Evolutionary conservation across 2,797 vertebrate species (phyloP).

Genomic region (Huso huso): DNA sequence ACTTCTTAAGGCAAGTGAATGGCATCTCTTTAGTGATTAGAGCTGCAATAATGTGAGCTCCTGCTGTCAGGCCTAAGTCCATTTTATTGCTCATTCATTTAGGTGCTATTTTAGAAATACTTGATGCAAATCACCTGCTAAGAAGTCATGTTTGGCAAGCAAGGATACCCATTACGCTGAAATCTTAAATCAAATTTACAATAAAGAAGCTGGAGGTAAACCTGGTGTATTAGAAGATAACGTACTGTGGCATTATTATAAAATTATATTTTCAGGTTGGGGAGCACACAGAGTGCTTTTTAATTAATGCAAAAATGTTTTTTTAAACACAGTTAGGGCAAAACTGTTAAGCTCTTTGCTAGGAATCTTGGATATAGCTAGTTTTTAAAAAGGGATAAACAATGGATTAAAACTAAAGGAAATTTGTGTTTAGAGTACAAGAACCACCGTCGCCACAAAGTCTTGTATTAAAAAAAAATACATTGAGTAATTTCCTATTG

Average conservation of each 20-base stretch:
- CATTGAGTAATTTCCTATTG: conserved; percentile 45
- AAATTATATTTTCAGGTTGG: conserved; percentile 47
- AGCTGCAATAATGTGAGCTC: conserved; percentile 93
- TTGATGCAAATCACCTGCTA: conserved; percentile 93
- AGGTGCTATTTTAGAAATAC: conserved; percentile 95
- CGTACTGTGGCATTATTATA: conserved; percentile 47
- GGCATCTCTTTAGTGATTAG: conserved; percentile 99
- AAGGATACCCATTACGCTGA: conserved; percentile 81
- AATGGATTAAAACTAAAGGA: background rate
- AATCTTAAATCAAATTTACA: conserved; percentile 83
- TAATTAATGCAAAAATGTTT: conserved; percentile 46
- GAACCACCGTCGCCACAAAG: conserved; percentile 34
- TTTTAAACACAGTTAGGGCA: conserved; percentile 36
- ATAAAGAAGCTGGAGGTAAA: conserved; percentile 68
- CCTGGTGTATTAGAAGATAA: conserved; percentile 62
- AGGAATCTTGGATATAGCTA: background rate
- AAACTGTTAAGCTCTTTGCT: conserved; percentile 17
- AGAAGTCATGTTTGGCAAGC: conserved; percentile 94
- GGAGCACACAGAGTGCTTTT: conserved; percentile 42
- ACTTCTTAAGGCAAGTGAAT: conserved; percentile 97
- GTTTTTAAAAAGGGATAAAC: conserved; percentile 1
- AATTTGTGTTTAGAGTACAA: background rate
- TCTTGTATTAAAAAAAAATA: conserved; percentile 40
- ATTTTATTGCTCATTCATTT: conserved; percentile 99
- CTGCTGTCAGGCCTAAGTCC: conserved; percentile 91